Percentiles rank a stretch among this genome's conserved stretches.
These are phyloP conservation scores for Ips typographus DNA, from an alignment of 1,140 invertebrate genomes.

Conservation along the genomic window DNA sequence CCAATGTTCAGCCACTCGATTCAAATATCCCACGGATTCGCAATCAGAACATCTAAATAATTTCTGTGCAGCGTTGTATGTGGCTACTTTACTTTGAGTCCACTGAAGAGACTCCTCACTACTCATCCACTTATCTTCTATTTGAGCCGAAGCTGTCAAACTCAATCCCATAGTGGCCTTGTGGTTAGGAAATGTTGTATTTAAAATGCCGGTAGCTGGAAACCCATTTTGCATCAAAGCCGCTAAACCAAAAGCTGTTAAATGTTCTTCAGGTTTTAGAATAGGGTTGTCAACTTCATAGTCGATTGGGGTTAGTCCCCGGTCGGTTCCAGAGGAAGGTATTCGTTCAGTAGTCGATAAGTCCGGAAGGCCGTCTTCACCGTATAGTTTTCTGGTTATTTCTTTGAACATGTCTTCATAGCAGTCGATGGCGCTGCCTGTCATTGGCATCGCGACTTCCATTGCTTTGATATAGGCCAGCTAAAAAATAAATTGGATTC, in stretches of 20 bases:
- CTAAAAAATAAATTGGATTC: too few species aligned
- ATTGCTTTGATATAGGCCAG: conserved; percentile 26
- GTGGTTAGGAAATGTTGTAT: conserved; percentile 57
- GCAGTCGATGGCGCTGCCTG: conserved; percentile 59
- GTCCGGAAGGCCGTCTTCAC: conserved; percentile 70
- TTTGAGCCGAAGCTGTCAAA: conserved; percentile 48
- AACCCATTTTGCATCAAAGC: conserved; percentile 74
- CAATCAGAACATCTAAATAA: conserved; percentile 75
- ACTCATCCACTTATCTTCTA: conserved; percentile 68
- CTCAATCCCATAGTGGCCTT: conserved; percentile 45
- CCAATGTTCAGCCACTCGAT: conserved; percentile 81
- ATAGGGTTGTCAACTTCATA: conserved; percentile 55
- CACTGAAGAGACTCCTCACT: conserved; percentile 68
- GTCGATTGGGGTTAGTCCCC: conserved; percentile 51
- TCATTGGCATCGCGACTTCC: conserved; percentile 57
- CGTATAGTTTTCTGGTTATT: conserved; percentile 86
- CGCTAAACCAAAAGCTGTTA: conserved; percentile 67
- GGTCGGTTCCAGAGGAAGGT: conserved; percentile 51
- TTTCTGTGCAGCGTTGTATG: conserved; percentile 71
- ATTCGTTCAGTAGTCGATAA: conserved; percentile 52
- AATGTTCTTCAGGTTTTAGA: conserved; percentile 66
- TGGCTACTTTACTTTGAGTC: conserved; percentile 70
- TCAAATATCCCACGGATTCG: conserved; percentile 76
- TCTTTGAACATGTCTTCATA: conserved; percentile 83
- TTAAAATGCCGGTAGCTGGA: conserved; percentile 60